These are phyloP conservation scores for Thripadectes ignobilis DNA, from an alignment of 2,797 vertebrate genomes.

Conservation along the genomic window DNA sequence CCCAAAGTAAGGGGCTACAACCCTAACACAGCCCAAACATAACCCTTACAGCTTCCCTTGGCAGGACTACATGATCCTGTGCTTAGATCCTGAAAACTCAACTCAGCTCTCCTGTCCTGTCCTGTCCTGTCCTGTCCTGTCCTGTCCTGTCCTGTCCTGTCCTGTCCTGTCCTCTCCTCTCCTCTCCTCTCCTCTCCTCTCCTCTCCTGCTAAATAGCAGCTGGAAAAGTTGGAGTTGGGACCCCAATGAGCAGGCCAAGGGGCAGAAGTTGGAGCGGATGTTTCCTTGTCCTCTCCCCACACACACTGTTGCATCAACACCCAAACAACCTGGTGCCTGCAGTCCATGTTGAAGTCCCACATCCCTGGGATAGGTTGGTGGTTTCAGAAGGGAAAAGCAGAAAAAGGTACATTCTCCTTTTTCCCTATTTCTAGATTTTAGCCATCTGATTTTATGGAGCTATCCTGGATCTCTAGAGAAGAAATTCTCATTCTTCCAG, in stretches of 20 bases:
- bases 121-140: too few species aligned
- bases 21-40: neutral
- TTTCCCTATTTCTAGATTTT: neutral
- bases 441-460: neutral
- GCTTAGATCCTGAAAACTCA: neutral
- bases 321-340: neutral
- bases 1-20: neutral
- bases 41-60: neutral
- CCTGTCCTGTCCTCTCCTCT: too few species aligned
- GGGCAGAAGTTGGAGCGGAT: neutral
- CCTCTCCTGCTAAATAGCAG: neutral
- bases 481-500: neutral
- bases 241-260: neutral
- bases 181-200: too few species aligned
- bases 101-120: neutral
- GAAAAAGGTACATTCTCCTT: neutral
- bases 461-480: neutral
- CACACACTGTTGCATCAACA: neutral
- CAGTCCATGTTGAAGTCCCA: neutral
- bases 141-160: too few species aligned
- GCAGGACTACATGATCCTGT: neutral
- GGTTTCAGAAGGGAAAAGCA: neutral
- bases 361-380: neutral
- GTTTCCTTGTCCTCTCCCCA: neutral
- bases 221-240: neutral